phyloP scores from a whole-genome alignment of 2,888 invertebrate species.

The Entomobrya multifasciata region DNA sequence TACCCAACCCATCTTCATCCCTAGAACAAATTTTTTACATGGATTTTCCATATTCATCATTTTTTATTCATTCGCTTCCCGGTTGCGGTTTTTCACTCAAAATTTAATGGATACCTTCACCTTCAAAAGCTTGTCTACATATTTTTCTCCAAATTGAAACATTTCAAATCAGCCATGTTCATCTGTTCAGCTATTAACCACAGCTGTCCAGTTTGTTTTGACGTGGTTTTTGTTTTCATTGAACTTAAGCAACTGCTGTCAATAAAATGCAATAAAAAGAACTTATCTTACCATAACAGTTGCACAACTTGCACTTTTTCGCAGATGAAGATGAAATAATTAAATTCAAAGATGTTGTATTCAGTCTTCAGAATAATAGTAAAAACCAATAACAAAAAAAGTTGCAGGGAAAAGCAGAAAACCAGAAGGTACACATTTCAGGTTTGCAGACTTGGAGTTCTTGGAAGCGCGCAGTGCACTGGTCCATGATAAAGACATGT shows the following conservation, averaged over 20 bases:
- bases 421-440: background rate
- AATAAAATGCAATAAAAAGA: no score
- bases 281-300: no score
- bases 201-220: slow-evolving; percentile 22
- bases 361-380: background rate
- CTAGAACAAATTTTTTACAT: no score
- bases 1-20: background rate
- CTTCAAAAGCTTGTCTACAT: background rate
- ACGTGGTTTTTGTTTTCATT: background rate
- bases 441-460: background rate
- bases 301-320: no score
- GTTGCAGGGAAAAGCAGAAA: slow-evolving; percentile 12
- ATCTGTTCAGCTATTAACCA: background rate
- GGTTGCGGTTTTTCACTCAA: background rate
- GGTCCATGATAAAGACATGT: background rate
- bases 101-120: background rate
- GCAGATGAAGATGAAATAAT: no score
- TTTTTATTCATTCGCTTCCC: no score
- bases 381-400: background rate
- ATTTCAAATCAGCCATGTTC: background rate
- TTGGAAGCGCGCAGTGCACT: background rate
- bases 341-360: no score
- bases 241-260: background rate
- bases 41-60: background rate
- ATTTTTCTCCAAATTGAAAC: background rate